A percentile compares a stretch with the other conserved stretches of the same genome.
Conservation (phyloP, 2,888 invertebrate genomes). For the Pollenia amentaria region DNA sequence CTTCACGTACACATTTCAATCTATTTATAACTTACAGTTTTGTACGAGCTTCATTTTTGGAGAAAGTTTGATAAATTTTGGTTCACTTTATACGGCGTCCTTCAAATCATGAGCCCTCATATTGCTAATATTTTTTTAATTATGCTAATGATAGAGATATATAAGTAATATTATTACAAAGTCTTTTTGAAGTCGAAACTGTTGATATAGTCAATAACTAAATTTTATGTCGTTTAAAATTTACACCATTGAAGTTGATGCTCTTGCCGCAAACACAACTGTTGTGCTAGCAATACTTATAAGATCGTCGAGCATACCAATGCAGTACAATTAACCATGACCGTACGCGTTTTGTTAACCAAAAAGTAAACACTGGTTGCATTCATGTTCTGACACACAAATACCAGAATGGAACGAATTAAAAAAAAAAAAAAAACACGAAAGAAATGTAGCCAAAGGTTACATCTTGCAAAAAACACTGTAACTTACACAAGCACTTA, state of each 20-base stretch:
- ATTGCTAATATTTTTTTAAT: too few relatives aligned
- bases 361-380: conserved; percentile 73
- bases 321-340: conserved; percentile 74
- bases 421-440: conserved; percentile 11
- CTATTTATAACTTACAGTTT: too few relatives aligned
- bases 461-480: conserved; percentile 68
- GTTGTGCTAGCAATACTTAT: not conserved
- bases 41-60: too few relatives aligned
- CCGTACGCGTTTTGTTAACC: conserved; percentile 73
- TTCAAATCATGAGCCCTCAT: too few relatives aligned
- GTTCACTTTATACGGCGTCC: too few relatives aligned
- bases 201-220: too few relatives aligned
- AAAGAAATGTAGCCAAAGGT: conserved; percentile 64
- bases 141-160: too few relatives aligned
- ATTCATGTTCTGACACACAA: conserved; percentile 64
- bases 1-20: too few relatives aligned
- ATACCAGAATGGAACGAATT: conserved; percentile 5
- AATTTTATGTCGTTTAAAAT: too few relatives aligned
- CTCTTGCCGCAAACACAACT: conserved; percentile 25
- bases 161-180: too few relatives aligned
- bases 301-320: conserved; percentile 66
- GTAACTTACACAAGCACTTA: conserved; percentile 59
- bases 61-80: too few relatives aligned
- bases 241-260: not conserved
- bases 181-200: too few relatives aligned